These are phyloP conservation scores for Bursaphelenchus mucronatus DNA, from an alignment of 1,140 invertebrate genomes.

Conservation along the genomic window DNA sequence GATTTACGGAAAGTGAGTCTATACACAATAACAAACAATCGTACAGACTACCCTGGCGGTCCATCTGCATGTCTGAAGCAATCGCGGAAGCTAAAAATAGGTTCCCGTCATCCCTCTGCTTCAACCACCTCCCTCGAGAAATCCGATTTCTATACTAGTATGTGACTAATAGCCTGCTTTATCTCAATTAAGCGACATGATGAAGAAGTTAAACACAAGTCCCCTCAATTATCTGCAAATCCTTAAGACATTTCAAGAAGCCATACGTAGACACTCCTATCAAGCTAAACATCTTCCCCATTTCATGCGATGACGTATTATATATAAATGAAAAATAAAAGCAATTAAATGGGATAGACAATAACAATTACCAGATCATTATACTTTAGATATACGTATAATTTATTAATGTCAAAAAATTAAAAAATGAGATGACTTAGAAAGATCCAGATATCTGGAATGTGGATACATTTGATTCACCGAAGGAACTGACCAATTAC, in stretches of 20 bases:
- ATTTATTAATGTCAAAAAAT: too few species aligned
- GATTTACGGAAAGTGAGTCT: constrained; percentile 24
- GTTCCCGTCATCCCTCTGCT: constrained; percentile 15
- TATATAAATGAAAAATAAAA: too few species aligned
- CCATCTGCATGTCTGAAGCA: constrained; percentile 6
- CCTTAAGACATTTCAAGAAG: constrained; percentile 7
- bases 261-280: neutral
- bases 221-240: constrained; percentile 14
- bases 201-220: constrained; percentile 1
- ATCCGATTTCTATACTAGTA: constrained; percentile 32
- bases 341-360: too few species aligned
- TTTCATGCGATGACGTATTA: neutral
- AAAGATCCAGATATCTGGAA: too few species aligned
- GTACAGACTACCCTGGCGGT: constrained; percentile 33
- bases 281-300: constrained; percentile 6
- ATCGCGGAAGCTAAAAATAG: constrained; percentile 1
- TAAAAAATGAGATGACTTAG: too few species aligned
- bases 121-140: constrained; percentile 23
- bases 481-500: too few species aligned
- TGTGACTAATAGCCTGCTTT: neutral
- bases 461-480: too few species aligned
- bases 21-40: neutral
- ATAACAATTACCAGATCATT: too few species aligned
- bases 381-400: too few species aligned
- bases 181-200: constrained; percentile 1